phyloP scores from a whole-genome alignment of 1,140 invertebrate genomes.

The Lepidostoma basale region DNA sequence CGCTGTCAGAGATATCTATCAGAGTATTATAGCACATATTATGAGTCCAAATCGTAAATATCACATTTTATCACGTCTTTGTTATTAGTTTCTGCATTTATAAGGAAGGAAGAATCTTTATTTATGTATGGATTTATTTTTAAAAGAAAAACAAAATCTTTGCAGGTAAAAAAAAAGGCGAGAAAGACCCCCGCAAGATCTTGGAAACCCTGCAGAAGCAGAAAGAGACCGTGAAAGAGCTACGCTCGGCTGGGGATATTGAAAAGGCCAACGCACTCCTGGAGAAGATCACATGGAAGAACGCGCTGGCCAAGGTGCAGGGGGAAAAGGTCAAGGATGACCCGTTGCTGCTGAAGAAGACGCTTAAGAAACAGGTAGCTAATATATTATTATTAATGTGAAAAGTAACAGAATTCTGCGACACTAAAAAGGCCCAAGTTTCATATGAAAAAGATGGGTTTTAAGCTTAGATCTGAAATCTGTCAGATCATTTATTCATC shows the following conservation, averaged over 20 bases:
- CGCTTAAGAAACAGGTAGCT: constrained; percentile 69
- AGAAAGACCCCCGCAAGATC: constrained; percentile 72
- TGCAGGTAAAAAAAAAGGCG: constrained; percentile 54
- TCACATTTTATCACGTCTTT: too few relatives aligned
- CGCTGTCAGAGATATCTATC: too few relatives aligned
- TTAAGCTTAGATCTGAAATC: too few relatives aligned
- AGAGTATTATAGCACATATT: too few relatives aligned
- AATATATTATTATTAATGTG: neutral
- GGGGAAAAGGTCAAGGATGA: constrained; percentile 87
- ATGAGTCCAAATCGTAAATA: too few relatives aligned
- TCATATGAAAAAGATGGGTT: neutral
- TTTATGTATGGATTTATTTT: too few relatives aligned
- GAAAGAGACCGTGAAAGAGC: constrained; percentile 68
- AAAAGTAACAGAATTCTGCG: too few relatives aligned
- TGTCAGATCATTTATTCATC: too few relatives aligned
- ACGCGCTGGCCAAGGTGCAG: constrained; percentile 73
- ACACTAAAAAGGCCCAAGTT: neutral
- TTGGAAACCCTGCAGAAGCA: constrained; percentile 73
- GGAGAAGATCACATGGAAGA: constrained; percentile 76
- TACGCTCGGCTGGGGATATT: constrained; percentile 66
- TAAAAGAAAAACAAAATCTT: too few relatives aligned
- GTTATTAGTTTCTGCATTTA: too few relatives aligned
- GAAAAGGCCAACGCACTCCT: constrained; percentile 70
- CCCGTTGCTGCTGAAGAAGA: constrained; percentile 75
- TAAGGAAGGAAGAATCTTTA: too few relatives aligned